These are phyloP conservation scores for Alviniconcha strummeri DNA, from an alignment of 2,888 invertebrate genomes.

Conservation along the genomic window DNA sequence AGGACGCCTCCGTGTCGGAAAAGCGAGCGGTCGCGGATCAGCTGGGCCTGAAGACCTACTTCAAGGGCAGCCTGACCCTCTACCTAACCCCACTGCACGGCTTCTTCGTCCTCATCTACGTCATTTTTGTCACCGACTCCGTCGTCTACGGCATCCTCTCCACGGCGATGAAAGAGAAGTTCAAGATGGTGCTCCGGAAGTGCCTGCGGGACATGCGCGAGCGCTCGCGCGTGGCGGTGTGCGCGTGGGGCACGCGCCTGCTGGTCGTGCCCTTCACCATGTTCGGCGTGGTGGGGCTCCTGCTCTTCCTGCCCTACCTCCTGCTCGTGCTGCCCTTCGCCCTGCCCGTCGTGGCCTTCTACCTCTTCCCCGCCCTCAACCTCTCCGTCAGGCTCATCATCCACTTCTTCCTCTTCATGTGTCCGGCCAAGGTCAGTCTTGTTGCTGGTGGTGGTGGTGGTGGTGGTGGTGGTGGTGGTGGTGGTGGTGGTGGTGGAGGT, in stretches of 20 bases:
- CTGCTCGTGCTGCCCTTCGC: conserved; percentile 53
- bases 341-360: conserved; percentile 56
- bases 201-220: conserved; percentile 62
- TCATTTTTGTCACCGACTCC: conserved; percentile 56
- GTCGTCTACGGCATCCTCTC: conserved; percentile 52
- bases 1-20: neutral
- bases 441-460: neutral
- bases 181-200: conserved; percentile 51
- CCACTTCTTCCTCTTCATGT: conserved; percentile 53
- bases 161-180: conserved; percentile 46
- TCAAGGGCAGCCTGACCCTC: conserved; percentile 58
- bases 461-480: conserved; percentile 15
- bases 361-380: conserved; percentile 64
- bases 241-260: conserved; percentile 50
- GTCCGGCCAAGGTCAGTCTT: conserved; percentile 42
- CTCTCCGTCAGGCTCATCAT: conserved; percentile 58
- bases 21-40: conserved; percentile 28
- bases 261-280: conserved; percentile 58
- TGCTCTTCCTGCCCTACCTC: conserved; percentile 60
- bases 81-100: conserved; percentile 65
- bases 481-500: neutral
- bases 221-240: conserved; percentile 36
- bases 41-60: conserved; percentile 41
- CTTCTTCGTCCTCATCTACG: conserved; percentile 62
- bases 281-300: conserved; percentile 51